Evolutionary conservation across 2,888 invertebrate species (phyloP).

Genomic region (Hemithea aestivaria): DNA sequence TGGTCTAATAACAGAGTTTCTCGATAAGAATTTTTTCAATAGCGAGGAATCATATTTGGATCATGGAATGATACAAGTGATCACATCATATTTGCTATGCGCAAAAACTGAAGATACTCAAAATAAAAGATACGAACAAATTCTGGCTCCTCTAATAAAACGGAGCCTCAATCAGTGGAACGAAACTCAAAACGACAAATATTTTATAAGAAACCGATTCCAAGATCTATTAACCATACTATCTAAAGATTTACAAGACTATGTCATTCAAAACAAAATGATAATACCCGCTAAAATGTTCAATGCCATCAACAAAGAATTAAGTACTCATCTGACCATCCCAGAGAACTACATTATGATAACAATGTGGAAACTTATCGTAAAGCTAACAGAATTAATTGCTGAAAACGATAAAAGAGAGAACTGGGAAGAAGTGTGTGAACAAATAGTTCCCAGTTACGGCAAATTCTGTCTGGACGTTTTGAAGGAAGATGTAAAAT

Average conservation of each 20-base stretch:
- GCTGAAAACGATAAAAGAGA: constrained; percentile 22
- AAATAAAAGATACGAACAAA: constrained; percentile 38
- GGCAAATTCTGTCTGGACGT: constrained; percentile 39
- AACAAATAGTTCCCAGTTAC: constrained; percentile 35
- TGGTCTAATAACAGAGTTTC: constrained; percentile 39
- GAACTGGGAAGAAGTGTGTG: constrained; percentile 30
- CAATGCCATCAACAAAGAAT: constrained; percentile 30
- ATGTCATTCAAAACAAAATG: constrained; percentile 29
- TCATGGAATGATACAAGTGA: constrained; percentile 29
- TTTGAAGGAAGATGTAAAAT: constrained; percentile 45
- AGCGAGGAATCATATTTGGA: constrained; percentile 2
- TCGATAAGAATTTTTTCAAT: constrained; percentile 35
- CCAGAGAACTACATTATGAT: constrained; percentile 48
- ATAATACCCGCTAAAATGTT: constrained; percentile 40
- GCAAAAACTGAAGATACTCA: constrained; percentile 40
- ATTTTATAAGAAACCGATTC: constrained; percentile 29
- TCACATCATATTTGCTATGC: constrained; percentile 44
- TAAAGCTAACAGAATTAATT: constrained; percentile 35
- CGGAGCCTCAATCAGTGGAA: constrained; percentile 37
- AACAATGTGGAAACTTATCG: constrained; percentile 43
- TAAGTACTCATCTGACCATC: constrained; percentile 28
- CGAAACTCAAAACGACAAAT: constrained; percentile 26
- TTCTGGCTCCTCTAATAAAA: constrained; percentile 43
- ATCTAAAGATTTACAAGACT: constrained; percentile 33
- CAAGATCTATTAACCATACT: constrained; percentile 33